phyloP scores from a whole-genome alignment of 2,113 vertebrate genomes.

The Carassius auratus region DNA sequence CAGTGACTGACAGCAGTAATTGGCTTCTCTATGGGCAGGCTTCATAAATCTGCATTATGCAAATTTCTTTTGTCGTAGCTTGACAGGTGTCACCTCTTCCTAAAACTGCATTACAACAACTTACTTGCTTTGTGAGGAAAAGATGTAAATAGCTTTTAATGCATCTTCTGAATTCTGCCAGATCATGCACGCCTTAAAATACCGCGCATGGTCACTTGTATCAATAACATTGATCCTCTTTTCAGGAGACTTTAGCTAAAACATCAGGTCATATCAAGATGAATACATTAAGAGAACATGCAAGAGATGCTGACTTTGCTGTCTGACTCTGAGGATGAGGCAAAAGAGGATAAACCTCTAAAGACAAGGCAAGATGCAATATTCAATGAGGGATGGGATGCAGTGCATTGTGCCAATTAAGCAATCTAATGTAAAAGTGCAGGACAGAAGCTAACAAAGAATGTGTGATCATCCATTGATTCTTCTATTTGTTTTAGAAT shows the following conservation, averaged over 20 bases:
- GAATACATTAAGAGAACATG: background rate
- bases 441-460: background rate
- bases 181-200: conserved; percentile 25
- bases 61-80: background rate
- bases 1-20: conserved; percentile 42
- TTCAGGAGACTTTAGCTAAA: conserved; percentile 12
- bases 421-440: background rate
- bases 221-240: background rate
- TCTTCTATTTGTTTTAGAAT: background rate
- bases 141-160: conserved; percentile 36
- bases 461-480: background rate
- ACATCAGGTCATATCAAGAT: background rate
- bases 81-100: background rate
- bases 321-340: background rate
- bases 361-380: background rate
- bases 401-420: background rate
- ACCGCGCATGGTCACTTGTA: background rate
- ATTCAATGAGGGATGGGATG: background rate
- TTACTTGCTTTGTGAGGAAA: background rate
- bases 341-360: background rate
- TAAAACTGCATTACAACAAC: background rate
- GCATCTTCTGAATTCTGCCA: conserved; percentile 6
- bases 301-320: conserved; percentile 7
- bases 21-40: conserved; percentile 18
- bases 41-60: conserved; percentile 34